Percentiles rank a stretch among this genome's conserved stretches.
Evolutionary conservation across 2,797 vertebrate species (phyloP).

Genomic region (Acrossocheilus wenchowensis): DNA sequence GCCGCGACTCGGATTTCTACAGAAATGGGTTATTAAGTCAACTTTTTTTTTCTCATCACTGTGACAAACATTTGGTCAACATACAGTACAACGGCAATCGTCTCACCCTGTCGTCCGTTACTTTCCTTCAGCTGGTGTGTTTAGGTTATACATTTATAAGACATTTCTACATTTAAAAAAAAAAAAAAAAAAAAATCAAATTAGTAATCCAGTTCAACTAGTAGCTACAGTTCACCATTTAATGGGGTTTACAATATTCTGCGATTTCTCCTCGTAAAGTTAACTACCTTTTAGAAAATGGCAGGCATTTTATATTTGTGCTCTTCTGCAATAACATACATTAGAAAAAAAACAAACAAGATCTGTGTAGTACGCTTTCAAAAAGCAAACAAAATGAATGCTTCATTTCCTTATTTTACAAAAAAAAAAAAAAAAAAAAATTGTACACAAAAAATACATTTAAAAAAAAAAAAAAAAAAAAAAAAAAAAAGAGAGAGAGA

Average conservation of each 20-base stretch:
- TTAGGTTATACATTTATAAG: constrained; percentile 9
- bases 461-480: no score
- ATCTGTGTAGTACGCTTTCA: neutral
- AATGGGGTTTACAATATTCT: neutral
- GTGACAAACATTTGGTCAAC: constrained; percentile 26
- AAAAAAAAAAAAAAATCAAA: no score
- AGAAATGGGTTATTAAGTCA: neutral
- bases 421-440: no score
- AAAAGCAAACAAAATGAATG: neutral
- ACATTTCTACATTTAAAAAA: neutral
- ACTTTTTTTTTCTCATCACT: neutral
- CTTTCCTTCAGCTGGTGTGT: neutral
- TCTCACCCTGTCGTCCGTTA: neutral
- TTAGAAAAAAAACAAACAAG: neutral
- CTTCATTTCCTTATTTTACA: neutral
- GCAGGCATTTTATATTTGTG: neutral
- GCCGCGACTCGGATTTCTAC: neutral
- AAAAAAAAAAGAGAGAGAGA: no score
- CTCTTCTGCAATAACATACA: neutral
- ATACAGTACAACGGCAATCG: neutral
- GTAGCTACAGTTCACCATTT: neutral
- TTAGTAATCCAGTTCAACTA: neutral
- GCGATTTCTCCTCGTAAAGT: neutral
- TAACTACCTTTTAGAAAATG: neutral
- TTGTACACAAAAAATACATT: neutral